Base-by-base conservation (phyloP, 2,888 invertebrate genomes). In the Arge pagana region DNA sequence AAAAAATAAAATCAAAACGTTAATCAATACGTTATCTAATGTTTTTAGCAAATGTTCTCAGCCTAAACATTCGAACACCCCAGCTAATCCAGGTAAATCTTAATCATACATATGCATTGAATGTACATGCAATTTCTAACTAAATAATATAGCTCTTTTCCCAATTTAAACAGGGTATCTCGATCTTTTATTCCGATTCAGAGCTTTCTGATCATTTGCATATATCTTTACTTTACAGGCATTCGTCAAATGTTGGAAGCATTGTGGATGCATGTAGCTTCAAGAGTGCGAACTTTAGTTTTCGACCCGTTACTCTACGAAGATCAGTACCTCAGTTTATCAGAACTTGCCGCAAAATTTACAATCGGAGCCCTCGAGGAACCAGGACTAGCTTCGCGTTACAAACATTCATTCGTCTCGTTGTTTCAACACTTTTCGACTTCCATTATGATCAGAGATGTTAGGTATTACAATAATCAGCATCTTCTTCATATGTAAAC, bases 351-450 rank as follows among this genome's bases (percentile, higher is more conserved):
- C 0, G 66, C 64, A 10, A 56, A 55, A 30, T 74, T 76, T 59
- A 76, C 76, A 4, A 21, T 68, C 3, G 72, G 74, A 52, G 74
- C 74, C 16, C 48, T 70, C 13, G 62, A 60, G 26, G 63, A 70
- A 59, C 69, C 74, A 28, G 50, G 37, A 7, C 64, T 43, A 23
- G 68, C 74, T 4, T 66, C 68, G 48, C 64, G 65, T 23, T 55
- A 74, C 21, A 64, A 67, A 21, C 76, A 76, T 48, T 68, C 73
- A 3, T 62, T 68, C 10, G 37, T 39, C 4, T 69, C 70, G 15
- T 63, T 76, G 7, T 76, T 74, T 57, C 65, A 68, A 31, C 75
- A 74, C 48, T 76, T 76, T 36, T 63, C 70, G 6, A 63, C 67
- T 3, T 70, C 73, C 3, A 50, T 70, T 6, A 67, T 70, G 49